Conservation (phyloP, 2,797 vertebrate genomes). For the Intellagama lesueurii region DNA sequence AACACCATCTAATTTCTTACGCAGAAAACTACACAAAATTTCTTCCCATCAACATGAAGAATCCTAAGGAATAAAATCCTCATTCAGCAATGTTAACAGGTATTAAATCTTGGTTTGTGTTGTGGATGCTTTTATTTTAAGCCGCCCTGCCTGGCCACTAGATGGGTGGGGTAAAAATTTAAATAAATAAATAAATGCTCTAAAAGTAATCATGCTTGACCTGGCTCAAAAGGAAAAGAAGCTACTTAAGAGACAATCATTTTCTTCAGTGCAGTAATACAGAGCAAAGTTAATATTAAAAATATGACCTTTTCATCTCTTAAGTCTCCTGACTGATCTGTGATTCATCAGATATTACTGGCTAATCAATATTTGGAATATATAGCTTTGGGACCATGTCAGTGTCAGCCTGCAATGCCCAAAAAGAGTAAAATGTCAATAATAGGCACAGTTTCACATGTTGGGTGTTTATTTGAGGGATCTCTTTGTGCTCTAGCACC, state of each 20-base stretch:
- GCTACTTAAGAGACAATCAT: neutral
- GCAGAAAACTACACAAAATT: too few species aligned
- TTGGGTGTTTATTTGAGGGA: neutral
- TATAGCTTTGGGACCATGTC: neutral
- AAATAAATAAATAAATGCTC: too few species aligned
- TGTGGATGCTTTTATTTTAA: too few species aligned
- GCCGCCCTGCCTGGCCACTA: too few species aligned
- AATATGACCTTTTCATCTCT: neutral
- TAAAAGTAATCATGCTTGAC: too few species aligned
- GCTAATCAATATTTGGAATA: slow-evolving; percentile 4
- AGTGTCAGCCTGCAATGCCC: neutral
- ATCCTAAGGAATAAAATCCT: too few species aligned
- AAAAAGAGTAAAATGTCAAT: neutral
- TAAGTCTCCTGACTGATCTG: neutral
- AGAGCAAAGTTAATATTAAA: neutral
- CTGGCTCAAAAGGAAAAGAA: neutral
- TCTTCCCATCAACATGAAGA: too few species aligned
- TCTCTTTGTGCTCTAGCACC: neutral
- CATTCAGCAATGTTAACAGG: too few species aligned
- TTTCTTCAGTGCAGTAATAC: neutral
- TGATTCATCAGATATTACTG: neutral
- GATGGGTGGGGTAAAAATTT: too few species aligned
- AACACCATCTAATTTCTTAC: too few species aligned
- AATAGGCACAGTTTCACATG: neutral
- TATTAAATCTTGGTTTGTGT: too few species aligned